These are phyloP conservation scores for Prunella strophiata DNA, from an alignment of 2,797 vertebrate species.

Conservation along the genomic window DNA sequence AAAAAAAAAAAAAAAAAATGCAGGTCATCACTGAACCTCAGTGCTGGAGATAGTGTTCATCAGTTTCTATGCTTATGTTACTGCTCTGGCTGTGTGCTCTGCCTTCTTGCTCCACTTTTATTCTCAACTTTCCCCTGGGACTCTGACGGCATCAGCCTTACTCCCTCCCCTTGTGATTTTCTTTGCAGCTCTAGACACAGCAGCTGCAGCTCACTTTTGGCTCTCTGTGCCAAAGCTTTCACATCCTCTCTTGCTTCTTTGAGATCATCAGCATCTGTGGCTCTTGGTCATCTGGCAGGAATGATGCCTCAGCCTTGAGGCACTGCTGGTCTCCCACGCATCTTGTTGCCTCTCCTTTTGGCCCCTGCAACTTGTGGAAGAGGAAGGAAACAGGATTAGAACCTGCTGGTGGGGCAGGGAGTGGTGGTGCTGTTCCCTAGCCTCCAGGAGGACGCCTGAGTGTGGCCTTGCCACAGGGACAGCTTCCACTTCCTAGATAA, in stretches of 20 bases:
- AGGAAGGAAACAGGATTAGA: neutral
- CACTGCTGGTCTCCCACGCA: accelerated
- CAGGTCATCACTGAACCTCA: neutral
- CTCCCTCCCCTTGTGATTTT: neutral
- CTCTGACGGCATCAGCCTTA: neutral
- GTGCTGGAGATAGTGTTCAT: neutral
- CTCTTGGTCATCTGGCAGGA: neutral
- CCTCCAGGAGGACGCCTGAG: slow-evolving; percentile 18
- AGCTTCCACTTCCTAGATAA: slow-evolving; percentile 67
- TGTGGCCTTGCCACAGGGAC: slow-evolving; percentile 66
- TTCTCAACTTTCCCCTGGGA: neutral
- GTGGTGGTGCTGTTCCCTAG: neutral
- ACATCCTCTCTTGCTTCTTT: neutral
- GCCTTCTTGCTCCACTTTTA: neutral
- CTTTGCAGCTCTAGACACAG: neutral
- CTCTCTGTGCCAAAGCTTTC: neutral
- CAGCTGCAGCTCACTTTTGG: neutral
- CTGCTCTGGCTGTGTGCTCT: neutral
- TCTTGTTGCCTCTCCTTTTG: neutral
- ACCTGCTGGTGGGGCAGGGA: neutral
- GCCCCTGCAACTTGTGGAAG: neutral
- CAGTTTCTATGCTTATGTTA: neutral
- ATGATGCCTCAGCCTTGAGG: neutral
- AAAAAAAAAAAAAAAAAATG: neutral
- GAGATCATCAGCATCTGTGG: neutral